Conservation (phyloP, 1,140 invertebrate species). For the Ips typographus region DNA sequence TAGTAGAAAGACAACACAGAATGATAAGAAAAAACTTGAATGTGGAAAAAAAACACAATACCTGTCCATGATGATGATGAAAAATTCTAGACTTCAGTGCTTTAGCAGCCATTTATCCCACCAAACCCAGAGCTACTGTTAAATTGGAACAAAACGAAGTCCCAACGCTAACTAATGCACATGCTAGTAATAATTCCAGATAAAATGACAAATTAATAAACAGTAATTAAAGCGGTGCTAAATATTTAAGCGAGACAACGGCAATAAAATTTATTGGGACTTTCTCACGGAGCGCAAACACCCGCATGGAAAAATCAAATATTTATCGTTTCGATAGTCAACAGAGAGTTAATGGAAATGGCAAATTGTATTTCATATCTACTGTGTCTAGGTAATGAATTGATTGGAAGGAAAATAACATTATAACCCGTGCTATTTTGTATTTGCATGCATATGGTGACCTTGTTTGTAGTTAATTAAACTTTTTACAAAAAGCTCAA, state of each 20-base stretch:
- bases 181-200: constrained; percentile 1
- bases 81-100: constrained; percentile 10
- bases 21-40: too few species aligned
- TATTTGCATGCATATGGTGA: too few species aligned
- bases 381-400: background rate
- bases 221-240: constrained; percentile 13
- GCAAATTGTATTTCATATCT: background rate
- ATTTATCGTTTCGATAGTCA: constrained; percentile 1
- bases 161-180: background rate
- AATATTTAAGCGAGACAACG: constrained; percentile 10
- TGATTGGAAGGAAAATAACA: background rate
- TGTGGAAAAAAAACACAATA: background rate
- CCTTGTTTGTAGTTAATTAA: too few species aligned
- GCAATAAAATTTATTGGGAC: constrained; percentile 20
- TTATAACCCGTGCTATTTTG: too few species aligned
- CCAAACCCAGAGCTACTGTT: too few species aligned
- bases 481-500: too few species aligned
- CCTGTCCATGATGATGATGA: constrained; percentile 15
- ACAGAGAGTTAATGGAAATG: background rate
- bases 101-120: constrained; percentile 11
- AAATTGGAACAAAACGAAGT: background rate
- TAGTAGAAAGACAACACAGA: too few species aligned
- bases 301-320: background rate
- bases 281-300: constrained; percentile 1
- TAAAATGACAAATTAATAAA: constrained; percentile 12